Percentiles rank a stretch among this genome's conserved stretches.
Evolutionary conservation across 2,797 vertebrate genomes (phyloP).

Genomic region (Antennarius maculatus): DNA sequence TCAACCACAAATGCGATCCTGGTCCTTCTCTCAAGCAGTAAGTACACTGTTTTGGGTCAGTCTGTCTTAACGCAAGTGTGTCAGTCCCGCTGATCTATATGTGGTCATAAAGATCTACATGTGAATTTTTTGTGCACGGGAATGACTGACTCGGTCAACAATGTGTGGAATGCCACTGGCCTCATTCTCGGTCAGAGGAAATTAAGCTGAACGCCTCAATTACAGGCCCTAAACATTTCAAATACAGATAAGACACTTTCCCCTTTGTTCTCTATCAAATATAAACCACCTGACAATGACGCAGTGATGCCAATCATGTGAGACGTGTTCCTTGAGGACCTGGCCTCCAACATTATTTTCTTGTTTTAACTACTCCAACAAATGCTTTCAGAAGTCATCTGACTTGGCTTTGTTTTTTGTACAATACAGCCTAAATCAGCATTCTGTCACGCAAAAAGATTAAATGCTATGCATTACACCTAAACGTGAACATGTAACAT

Average conservation of each 20-base stretch:
- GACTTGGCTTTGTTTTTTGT: not conserved
- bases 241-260: conserved; percentile 29
- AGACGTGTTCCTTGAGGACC: not conserved
- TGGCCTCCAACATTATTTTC: not conserved
- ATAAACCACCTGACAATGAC: conserved; percentile 3
- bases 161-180: conserved; percentile 41
- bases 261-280: not conserved
- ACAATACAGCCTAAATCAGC: not conserved
- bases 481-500: not conserved
- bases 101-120: conserved; percentile 1
- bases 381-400: not conserved
- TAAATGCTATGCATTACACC: not conserved
- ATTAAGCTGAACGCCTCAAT: conserved; percentile 30
- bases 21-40: conserved; percentile 87
- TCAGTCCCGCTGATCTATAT: not conserved
- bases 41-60: conserved; percentile 53
- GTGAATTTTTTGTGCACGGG: conserved; percentile 1
- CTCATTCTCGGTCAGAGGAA: conserved; percentile 36
- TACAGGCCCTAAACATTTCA: conserved; percentile 35
- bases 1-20: conserved; percentile 78
- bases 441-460: not conserved
- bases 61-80: not conserved
- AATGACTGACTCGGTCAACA: conserved; percentile 6
- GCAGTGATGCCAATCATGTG: not conserved
- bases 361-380: no score